Base-by-base conservation (phyloP, 2,797 vertebrate genomes). In the Scyliorhinus canicula region DNA sequence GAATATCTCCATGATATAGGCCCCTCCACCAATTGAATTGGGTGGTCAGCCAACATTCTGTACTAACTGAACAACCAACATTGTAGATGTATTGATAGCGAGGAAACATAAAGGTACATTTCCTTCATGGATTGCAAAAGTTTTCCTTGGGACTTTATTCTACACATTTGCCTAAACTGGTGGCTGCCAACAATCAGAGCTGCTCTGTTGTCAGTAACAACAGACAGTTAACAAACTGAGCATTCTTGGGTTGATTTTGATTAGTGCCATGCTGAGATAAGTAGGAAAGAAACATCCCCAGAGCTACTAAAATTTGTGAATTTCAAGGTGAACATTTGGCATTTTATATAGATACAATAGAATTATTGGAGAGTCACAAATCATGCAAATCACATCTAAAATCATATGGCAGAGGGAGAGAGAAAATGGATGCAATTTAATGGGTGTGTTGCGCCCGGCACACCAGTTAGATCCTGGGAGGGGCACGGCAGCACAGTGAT, bases 201-300 rank as follows among this genome's bases (percentile, higher is more conserved):
- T 71, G 65, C 50, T n/a, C 4, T 31, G 47, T 52, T 93, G 93
- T 65, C 88, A 63, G 19, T 60, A 35, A 93, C 4, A 67, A 65
- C 63, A 69, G 65, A 31, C 93, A 94, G 93, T 52, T 74, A 52
- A 94, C 52, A 71, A 94, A n/a, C 47, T 71, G 93, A 71, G 60
- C 63, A 65, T 65, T 67, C 67, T 67, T 93, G 63, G 63, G 67
- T 14, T 74, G 65, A 35, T 94, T 71, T 74, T 94, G 67, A 74
- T 94, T 52, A 19, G 65, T 52, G 31, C 67, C 28, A 52, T 35
- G 65, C 93, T 71, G 65, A 71, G 93, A 93, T n/a, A n/a, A n/a
- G 19, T 93, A 52, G 50, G 67, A 71, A 71, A 55, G 50, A 52
- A 14, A 50, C 19, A 69, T 16, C 35, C 4, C 16, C 16, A 16